Conservation (phyloP, 2,888 invertebrate species). For the Leptinotarsa peninsularis region DNA sequence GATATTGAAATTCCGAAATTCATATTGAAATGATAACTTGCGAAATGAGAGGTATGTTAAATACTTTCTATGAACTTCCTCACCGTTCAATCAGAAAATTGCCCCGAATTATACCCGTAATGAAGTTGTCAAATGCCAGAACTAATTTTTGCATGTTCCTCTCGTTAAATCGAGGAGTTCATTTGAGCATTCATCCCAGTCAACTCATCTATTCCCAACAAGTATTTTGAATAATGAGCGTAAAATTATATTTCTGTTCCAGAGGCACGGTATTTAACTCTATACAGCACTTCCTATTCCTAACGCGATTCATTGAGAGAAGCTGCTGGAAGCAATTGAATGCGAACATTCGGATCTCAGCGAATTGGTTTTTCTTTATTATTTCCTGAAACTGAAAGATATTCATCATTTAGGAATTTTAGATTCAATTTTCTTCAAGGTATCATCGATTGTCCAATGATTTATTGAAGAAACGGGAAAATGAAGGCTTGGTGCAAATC, state of each 20-base stretch:
- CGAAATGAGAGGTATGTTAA: too few relatives aligned
- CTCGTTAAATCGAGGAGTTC: slow-evolving; percentile 3
- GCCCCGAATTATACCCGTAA: background rate
- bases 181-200: background rate
- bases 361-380: too few relatives aligned
- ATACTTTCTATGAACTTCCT: background rate
- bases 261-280: slow-evolving; percentile 1
- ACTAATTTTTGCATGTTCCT: background rate
- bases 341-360: too few relatives aligned
- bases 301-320: background rate
- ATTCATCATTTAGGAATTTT: too few relatives aligned
- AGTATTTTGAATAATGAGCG: background rate
- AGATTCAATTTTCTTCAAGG: too few relatives aligned
- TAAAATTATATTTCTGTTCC: background rate
- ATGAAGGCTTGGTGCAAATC: too few relatives aligned
- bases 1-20: too few relatives aligned
- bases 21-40: too few relatives aligned
- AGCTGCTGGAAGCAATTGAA: background rate
- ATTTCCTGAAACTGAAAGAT: too few relatives aligned
- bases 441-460: too few relatives aligned
- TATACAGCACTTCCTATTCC: background rate
- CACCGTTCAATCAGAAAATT: background rate
- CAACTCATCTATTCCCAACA: slow-evolving; percentile 3
- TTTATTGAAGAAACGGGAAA: too few relatives aligned
- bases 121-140: background rate